Conservation (phyloP, 1,140 invertebrate genomes). For the Pteromalus puparum region DNA sequence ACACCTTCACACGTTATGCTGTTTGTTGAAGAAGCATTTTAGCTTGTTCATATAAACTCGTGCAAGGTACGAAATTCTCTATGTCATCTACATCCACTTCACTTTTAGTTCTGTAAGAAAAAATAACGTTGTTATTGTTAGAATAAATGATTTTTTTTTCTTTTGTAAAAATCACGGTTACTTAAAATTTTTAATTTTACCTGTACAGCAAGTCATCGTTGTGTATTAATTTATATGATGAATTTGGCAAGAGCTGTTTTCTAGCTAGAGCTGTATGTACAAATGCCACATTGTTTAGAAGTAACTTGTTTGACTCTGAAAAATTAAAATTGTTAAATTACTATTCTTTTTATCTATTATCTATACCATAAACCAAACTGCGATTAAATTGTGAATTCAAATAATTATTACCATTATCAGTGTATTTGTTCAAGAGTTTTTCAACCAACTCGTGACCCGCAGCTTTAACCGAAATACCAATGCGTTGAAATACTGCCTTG, state of each 20-base stretch:
- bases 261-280: constrained; percentile 67
- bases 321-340: no score
- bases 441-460: constrained; percentile 81
- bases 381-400: neutral
- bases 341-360: no score
- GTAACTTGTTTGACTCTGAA: constrained; percentile 61
- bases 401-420: constrained; percentile 67
- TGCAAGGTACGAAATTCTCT: constrained; percentile 67
- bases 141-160: neutral
- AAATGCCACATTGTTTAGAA: constrained; percentile 67
- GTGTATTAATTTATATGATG: constrained; percentile 58
- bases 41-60: constrained; percentile 69
- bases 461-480: constrained; percentile 84
- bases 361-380: constrained; percentile 18
- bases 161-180: constrained; percentile 5
- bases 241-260: constrained; percentile 61
- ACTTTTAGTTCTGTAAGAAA: constrained; percentile 58
- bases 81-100: constrained; percentile 60
- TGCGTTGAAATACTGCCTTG: constrained; percentile 81
- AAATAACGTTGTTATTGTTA: constrained; percentile 31
- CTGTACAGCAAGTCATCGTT: constrained; percentile 67
- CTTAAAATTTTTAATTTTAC: constrained; percentile 55
- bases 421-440: constrained; percentile 77
- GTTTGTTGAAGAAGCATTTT: constrained; percentile 68
- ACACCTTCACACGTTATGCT: constrained; percentile 52